Evolutionary conservation across 2,888 invertebrate species (phyloP).

Genomic region (Drosophila flavopinicola): DNA sequence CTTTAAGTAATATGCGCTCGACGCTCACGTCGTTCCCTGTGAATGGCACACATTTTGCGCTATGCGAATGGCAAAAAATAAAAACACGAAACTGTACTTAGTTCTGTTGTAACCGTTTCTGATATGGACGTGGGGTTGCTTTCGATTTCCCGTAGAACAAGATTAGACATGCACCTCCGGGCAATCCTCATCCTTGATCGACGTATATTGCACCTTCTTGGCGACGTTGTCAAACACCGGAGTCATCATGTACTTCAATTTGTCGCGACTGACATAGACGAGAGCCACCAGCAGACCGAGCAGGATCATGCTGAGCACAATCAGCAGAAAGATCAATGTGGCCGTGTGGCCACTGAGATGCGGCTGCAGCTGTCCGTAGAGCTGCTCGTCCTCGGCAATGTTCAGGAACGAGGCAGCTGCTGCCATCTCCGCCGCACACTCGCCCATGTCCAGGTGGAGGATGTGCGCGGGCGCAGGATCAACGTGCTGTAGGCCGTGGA

Average conservation of each 20-base stretch:
- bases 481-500: constrained; percentile 69
- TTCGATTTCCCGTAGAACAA: not conserved
- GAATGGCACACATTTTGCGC: constrained; percentile 71
- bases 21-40: constrained; percentile 48
- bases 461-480: constrained; percentile 77
- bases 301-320: constrained; percentile 86
- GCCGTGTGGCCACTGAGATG: constrained; percentile 82
- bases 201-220: constrained; percentile 90
- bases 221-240: constrained; percentile 88
- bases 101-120: constrained; percentile 31
- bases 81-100: constrained; percentile 31
- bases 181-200: constrained; percentile 87
- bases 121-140: constrained; percentile 45
- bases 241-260: constrained; percentile 86
- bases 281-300: constrained; percentile 86
- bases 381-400: constrained; percentile 70
- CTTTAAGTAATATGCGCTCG: constrained; percentile 46
- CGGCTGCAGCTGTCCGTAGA: constrained; percentile 58
- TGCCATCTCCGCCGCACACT: constrained; percentile 79
- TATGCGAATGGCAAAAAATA: constrained; percentile 70
- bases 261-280: constrained; percentile 87
- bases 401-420: constrained; percentile 80
- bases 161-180: constrained; percentile 84
- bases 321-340: constrained; percentile 85
- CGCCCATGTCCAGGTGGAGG: constrained; percentile 75